Base-by-base conservation (phyloP, 2,888 invertebrate species). In the Macropis europaea region DNA sequence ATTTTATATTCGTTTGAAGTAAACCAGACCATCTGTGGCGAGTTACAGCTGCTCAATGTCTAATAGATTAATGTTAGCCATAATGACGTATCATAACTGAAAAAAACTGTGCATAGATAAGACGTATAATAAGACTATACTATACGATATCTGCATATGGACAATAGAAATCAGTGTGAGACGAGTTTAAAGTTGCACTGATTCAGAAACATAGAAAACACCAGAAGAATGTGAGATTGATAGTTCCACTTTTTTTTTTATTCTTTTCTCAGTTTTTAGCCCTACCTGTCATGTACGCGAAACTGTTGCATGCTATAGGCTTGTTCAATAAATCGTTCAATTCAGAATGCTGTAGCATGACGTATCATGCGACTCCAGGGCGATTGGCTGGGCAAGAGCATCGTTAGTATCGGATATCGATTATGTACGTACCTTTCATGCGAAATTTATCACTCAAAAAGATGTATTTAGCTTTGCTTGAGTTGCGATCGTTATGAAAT, bases 341-440 rank as follows among this genome's bases (percentile, higher is more conserved):
- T 50, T 42, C 67, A 54, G 59, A 53, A 59, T 70, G 67, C 60
- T 70, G 59, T 67, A 42, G 40, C 53, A 19, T 59, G 60, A 67
- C 68, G 68, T 54, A 36, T 67, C 60, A 48, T 48, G 42, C 17
- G 59, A 67, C 47, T 59, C 5, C 6, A 59, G 67, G 47, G 40
- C 47, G 53, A 69, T 69, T 53, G 59, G 59, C 53, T 47, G 28
- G 68, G 34, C 53, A 40, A 34, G 36, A 9, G 30, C 45, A 60
- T 67, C 70, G 59, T 70, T 70, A 70, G 68, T 70, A 70, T 70
- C 68, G 70, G 68, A 68, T 70, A 70, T 67, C 70, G 70, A 70
- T 70, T 70, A 70, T 36, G 48, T 30, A 32, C 13, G 17, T 32
- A 13, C 53, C 48, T 68, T 54, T 48, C 59, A 30, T 7, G 59